Evolutionary conservation across 2,797 vertebrate species (phyloP), one percentile per base, ranked within the genome.

Genomic region (Erpetoichthys calabaricus): DNA sequence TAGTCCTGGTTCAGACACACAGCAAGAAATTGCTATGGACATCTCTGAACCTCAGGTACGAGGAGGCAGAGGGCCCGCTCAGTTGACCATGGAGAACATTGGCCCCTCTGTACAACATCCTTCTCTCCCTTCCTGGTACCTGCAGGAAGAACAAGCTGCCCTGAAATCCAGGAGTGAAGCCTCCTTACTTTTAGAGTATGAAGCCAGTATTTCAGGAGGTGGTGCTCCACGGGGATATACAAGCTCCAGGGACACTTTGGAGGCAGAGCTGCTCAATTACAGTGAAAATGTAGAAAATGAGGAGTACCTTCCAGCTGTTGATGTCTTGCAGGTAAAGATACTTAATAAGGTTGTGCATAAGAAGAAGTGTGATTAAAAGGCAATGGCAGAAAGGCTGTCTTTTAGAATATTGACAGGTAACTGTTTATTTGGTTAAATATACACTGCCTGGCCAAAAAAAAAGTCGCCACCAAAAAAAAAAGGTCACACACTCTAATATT

Each of bases 221-320:
- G 7, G 63, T 58, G 6, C 10, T 57, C 5, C 7, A 45, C 1
- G 52, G 53, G 0, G 61, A 55, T 63, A 51, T 68, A 42, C 51
- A 71, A 1, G 57, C 67, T 1, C 43, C 68, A 43, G 55, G 53
- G 8, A 57, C n/a, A 52, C 68, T 2, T 75, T 73, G 44, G 73
- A 76, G 53, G 75, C 75, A 4, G 78, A 83, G 62, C 72, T 86
- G 62, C 70, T 81, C 51, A 78, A 70, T n/a, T 82, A 80, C 67
- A 78, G 68, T 3, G 81, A 87, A 64, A 84, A 86, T 7, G 62
- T 72, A 0, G 88, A 89, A 68, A 88, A 88, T 1, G 76, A 81
- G n/a, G 76, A 78, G n/a, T 78, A 73, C 5, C 68, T 79, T 57
- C 77, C 80, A 3, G 69, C 82, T 9, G 62, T 72, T 10, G 87